A percentile compares a stretch with the other conserved stretches of the same genome.
Evolutionary conservation across 2,888 invertebrate species (phyloP).

Genomic region (Drosophila acutilabella): DNA sequence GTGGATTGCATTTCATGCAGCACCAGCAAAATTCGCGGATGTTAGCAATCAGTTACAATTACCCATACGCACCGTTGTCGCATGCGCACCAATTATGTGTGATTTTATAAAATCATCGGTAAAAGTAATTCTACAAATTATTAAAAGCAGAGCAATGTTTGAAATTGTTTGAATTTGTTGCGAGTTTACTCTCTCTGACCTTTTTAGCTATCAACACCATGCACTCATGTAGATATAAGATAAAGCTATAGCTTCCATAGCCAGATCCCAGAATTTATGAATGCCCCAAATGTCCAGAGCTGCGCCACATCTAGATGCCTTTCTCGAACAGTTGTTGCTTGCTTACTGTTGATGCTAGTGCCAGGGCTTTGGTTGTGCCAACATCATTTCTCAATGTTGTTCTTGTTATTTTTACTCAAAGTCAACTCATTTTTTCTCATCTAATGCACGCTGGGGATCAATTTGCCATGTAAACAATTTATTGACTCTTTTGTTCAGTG

Average conservation of each 20-base stretch:
- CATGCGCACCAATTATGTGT: constrained; percentile 3
- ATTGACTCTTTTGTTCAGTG: constrained; percentile 80
- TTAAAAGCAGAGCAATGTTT: neutral
- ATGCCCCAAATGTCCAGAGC: constrained; percentile 62
- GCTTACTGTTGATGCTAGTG: constrained; percentile 6
- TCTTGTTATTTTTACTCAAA: constrained; percentile 67
- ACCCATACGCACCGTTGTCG: constrained; percentile 36
- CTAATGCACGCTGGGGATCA: constrained; percentile 78
- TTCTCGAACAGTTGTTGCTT: constrained; percentile 5
- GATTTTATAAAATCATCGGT: neutral
- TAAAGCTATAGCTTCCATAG: neutral
- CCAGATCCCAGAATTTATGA: constrained; percentile 48
- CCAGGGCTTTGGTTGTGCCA: constrained; percentile 5
- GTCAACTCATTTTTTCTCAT: constrained; percentile 81
- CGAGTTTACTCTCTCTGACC: neutral
- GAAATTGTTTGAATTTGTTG: no score
- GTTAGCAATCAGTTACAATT: constrained; percentile 38
- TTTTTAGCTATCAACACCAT: neutral
- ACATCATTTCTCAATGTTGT: constrained; percentile 27
- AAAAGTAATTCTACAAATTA: neutral
- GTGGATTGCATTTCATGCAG: constrained; percentile 48
- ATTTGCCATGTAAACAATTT: constrained; percentile 82
- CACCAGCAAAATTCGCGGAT: constrained; percentile 28
- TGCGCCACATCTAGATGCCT: constrained; percentile 31
- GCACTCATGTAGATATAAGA: constrained; percentile 21